Evolutionary conservation across 2,113 vertebrate species (phyloP).

Genomic region (Oryzias celebensis): DNA sequence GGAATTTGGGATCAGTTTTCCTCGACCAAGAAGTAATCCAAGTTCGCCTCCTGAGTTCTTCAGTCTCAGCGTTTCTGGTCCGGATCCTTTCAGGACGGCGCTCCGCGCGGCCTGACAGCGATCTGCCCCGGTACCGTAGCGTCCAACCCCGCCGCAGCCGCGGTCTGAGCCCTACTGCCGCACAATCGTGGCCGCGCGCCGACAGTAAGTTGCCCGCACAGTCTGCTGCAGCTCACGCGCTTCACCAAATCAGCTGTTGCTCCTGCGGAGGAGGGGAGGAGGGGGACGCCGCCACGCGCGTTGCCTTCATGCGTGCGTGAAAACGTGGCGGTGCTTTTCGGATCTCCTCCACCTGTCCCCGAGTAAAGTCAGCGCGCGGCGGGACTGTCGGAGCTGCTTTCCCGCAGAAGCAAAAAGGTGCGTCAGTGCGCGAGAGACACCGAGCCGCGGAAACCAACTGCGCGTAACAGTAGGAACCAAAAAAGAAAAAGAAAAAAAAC

Average conservation of each 20-base stretch:
- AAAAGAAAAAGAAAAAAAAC: constrained; percentile 32
- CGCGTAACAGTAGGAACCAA: not conserved
- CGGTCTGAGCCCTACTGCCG: constrained; percentile 43
- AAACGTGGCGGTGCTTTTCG: constrained; percentile 6
- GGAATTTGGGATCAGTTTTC: constrained; percentile 39
- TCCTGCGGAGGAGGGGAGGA: constrained; percentile 31
- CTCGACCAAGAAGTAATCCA: constrained; percentile 57
- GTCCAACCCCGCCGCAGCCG: constrained; percentile 43
- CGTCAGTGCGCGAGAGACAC: not conserved
- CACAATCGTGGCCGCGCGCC: constrained; percentile 38
- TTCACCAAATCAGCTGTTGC: constrained; percentile 71
- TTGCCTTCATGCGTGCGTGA: constrained; percentile 41
- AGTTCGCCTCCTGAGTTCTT: constrained; percentile 41
- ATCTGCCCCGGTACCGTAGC: constrained; percentile 23
- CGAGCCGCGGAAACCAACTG: constrained; percentile 10
- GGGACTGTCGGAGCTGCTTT: not conserved
- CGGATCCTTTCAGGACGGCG: constrained; percentile 52
- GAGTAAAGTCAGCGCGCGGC: constrained; percentile 35
- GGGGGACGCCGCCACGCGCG: constrained; percentile 20
- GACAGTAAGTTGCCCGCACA: constrained; percentile 62
- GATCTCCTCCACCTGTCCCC: constrained; percentile 55
- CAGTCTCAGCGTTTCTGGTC: constrained; percentile 41
- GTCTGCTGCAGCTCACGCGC: constrained; percentile 55
- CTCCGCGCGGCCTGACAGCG: constrained; percentile 8
- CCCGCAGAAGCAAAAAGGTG: constrained; percentile 16